phyloP scores from a whole-genome alignment of 2,797 vertebrate genomes.

The Psittacula echo region DNA sequence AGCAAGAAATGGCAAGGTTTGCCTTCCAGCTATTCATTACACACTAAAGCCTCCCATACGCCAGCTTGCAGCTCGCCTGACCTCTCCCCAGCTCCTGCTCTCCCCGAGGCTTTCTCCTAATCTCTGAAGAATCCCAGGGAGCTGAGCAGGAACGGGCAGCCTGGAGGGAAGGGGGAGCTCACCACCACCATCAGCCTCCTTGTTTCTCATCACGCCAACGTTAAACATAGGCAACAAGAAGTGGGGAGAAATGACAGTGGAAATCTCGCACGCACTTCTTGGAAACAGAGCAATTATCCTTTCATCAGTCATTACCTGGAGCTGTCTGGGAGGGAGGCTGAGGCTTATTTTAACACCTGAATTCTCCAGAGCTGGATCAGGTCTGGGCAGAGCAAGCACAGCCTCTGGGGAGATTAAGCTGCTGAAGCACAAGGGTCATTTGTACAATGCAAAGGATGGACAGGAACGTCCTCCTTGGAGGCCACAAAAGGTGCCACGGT shows the following conservation, averaged over 20 bases:
- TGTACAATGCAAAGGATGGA: neutral
- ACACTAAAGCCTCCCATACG: neutral
- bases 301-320: slow-evolving; percentile 52
- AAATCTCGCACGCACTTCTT: neutral
- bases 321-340: neutral
- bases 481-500: neutral
- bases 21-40: slow-evolving; percentile 47
- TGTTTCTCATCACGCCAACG: neutral
- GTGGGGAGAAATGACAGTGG: neutral
- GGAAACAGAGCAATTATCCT: slow-evolving; percentile 42
- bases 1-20: neutral
- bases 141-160: neutral
- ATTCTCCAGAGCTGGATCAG: neutral
- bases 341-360: slow-evolving; percentile 50
- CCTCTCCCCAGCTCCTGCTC: neutral
- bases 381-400: slow-evolving; percentile 42
- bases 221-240: neutral
- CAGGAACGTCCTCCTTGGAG: neutral
- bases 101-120: neutral
- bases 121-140: slow-evolving; percentile 33
- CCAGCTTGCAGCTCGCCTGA: neutral
- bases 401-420: slow-evolving; percentile 29
- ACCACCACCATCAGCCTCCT: neutral
- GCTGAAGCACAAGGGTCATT: slow-evolving; percentile 14
- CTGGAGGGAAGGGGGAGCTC: neutral